These are phyloP conservation scores for Ibycter americanus DNA, from an alignment of 2,797 vertebrate genomes.

Conservation along the genomic window DNA sequence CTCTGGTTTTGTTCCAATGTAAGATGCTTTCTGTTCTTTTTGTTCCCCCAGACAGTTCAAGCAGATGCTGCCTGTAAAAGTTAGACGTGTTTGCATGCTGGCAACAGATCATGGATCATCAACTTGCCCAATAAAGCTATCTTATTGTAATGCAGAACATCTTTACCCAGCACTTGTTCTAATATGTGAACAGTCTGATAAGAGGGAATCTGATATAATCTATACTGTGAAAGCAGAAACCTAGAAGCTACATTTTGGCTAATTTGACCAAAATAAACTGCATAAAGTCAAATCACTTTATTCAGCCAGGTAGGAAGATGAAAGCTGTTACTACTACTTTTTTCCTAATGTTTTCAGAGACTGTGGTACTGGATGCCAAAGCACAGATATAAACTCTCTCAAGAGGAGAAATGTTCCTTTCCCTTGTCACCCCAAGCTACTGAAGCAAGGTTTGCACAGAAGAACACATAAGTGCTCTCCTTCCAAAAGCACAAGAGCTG, in stretches of 20 bases:
- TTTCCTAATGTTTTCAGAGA: background rate
- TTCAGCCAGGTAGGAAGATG: background rate
- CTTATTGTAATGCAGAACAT: background rate
- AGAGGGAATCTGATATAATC: background rate
- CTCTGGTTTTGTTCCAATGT: background rate
- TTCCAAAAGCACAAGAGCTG: background rate
- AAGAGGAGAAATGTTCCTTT: background rate
- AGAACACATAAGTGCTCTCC: background rate
- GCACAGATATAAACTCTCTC: background rate
- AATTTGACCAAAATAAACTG: conserved; percentile 10
- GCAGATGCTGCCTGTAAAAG: conserved; percentile 20
- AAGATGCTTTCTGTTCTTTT: background rate
- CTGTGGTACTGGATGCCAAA: background rate
- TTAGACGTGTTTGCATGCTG: background rate
- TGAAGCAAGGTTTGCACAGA: background rate
- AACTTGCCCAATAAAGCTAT: background rate
- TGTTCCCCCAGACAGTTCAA: background rate
- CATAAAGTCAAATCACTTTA: background rate
- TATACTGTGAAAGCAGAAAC: background rate
- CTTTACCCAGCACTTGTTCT: background rate
- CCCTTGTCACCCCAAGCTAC: background rate
- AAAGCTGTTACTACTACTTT: background rate
- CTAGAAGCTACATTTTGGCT: background rate
- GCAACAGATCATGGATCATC: background rate
- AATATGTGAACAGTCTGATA: background rate